Base-by-base conservation (phyloP, 2,113 vertebrate species). In the Ascaphus truei region DNA sequence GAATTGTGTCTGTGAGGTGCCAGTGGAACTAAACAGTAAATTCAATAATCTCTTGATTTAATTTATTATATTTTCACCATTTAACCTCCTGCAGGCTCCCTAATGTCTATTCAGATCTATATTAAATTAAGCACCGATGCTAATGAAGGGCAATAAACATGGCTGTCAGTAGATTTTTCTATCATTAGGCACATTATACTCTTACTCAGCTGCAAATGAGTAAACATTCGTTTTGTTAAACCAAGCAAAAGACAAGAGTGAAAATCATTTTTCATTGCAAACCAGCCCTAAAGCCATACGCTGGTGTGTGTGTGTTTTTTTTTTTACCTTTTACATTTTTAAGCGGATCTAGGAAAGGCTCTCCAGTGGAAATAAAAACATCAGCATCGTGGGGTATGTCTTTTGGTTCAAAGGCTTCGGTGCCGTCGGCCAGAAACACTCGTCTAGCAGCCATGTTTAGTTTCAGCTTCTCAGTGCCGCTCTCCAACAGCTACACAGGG, bases 111-210 rank as follows among this genome's bases (percentile, higher is more conserved):
- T 92, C 89, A 90, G 84, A 90, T 90, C 88, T 90, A 90, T 90
- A 92, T 92, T 92, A 92, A 92, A 92, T 92, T 92, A 91, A 88
- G 89, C 87, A 87, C 87, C 81, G 88, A 86, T 85, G 87, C 88
- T 92, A 92, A 92, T 92, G 89, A 90, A 91, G 87, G 87, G 88
- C 91, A 93, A 91, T 90, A 90, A 92, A 89, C 78, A 81, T 86
- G 84, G 86, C 88, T 91, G 89, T 92, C 91, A 91, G 89, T 88
- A 87, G 84, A 89, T 89, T 90, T 88, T 89, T 89, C 90, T 91
- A 90, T 93, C 91, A 91, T 91, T 92, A 93, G 86, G 88, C 91
- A 90, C 90, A 92, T 93, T 92, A 93, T 90, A 85, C 84, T 90
- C 85, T 88, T 87, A 90, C 88, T 88, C 85, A 89, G 89, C 87